Base-by-base conservation (phyloP, 2,888 invertebrate genomes). In the Phaonia tiefii region DNA sequence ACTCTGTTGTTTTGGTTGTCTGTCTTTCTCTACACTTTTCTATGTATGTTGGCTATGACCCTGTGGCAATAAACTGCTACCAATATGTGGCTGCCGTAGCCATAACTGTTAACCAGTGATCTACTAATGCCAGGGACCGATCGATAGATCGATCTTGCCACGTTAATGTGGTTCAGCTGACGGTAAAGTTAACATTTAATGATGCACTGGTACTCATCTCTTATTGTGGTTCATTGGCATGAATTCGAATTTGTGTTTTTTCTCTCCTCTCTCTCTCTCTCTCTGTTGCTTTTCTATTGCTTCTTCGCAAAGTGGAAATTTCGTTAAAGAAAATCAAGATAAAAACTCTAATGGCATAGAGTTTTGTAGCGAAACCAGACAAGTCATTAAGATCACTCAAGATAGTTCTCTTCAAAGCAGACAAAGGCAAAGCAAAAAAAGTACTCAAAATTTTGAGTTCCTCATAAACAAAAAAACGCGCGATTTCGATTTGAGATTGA, bases 21-120 rank as follows among this genome's bases (percentile, higher is more conserved):
- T 15, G 13, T 58, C 26, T 70, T 60, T 26, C 22, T 54, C 20
- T 63, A 25, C 22, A 26, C 51, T 15, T n/a, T 60, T 5, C 49
- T 15, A 10, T 54, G 31, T 15, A 22, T 11, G 13, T 39, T 54
- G 25, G 39, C 31, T 42, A 81, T 81, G 81, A 81, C 81, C 81
- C 81, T 81, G 77, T 72, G 77, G 78, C 80, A 70, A 67, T 54
- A 66, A 77, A 75, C 80, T 51, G 80, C 77, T 78, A 77, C 70
- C 65, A 71, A 75, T 49, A 37, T 46, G 51, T 65, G 63, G 58
- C 37, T 26, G 15, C 4, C 46, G 8, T 22, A 7, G 25, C 66
- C 22, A 46, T 56, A 26, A 56, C 56, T 13, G 51, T 51, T 56
- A n/a, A 13, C 49, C 54, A 20, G 31, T 17, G 65, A 31, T 54